phyloP scores from a whole-genome alignment of 2,113 vertebrate genomes.

The Rhipidura dahli region DNA sequence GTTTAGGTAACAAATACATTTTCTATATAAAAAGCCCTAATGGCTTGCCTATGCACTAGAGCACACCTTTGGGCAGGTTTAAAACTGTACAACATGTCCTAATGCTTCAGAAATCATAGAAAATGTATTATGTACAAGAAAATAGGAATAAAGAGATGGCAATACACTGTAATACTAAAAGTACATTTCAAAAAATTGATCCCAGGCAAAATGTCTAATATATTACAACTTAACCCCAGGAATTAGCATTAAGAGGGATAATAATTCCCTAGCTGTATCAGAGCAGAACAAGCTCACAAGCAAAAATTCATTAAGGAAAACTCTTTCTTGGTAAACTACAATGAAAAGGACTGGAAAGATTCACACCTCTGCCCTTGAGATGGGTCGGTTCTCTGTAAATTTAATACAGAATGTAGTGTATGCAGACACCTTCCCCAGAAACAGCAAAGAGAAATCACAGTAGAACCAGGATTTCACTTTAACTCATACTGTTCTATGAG shows the following conservation, averaged over 20 bases:
- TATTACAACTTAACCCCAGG: neutral
- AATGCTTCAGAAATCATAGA: neutral
- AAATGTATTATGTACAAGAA: neutral
- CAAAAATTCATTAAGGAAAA: neutral
- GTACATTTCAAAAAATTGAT: neutral
- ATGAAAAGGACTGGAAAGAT: neutral
- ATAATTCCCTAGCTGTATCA: neutral
- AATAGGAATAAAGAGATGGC: neutral
- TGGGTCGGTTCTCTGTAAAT: neutral
- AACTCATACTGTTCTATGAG: neutral
- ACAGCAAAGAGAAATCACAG: neutral
- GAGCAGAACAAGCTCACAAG: neutral
- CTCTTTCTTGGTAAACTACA: neutral
- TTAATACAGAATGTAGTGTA: neutral
- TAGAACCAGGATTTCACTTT: neutral
- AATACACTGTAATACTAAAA: neutral
- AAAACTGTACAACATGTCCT: neutral
- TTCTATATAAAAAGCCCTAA: neutral
- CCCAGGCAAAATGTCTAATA: neutral
- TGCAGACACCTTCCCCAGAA: neutral
- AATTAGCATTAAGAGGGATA: neutral
- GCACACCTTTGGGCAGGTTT: neutral
- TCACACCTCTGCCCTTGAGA: neutral
- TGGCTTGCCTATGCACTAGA: neutral
- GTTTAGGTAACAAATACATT: neutral